These are phyloP conservation scores for Malaclemys terrapin DNA, from an alignment of 2,113 vertebrate genomes.

Conservation along the genomic window DNA sequence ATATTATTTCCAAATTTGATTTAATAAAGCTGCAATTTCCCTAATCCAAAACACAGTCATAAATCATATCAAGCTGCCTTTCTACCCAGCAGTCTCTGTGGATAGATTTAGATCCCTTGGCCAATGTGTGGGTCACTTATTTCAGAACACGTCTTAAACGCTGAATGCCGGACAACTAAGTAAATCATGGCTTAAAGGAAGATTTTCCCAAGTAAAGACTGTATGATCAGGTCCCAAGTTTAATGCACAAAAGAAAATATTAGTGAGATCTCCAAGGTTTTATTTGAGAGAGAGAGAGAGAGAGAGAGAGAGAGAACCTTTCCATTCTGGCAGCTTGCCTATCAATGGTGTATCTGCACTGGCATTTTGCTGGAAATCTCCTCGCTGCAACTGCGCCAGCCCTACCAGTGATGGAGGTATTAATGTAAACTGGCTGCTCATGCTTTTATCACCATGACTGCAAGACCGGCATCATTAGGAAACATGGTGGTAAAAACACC, in stretches of 20 bases:
- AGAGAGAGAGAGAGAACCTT: neutral
- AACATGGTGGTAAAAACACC: neutral
- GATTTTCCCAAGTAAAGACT: neutral
- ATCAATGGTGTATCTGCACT: neutral
- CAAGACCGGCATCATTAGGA: neutral
- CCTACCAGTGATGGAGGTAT: neutral
- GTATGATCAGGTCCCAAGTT: neutral
- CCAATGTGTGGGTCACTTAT: neutral
- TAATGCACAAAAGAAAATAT: neutral
- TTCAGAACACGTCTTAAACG: neutral
- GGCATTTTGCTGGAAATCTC: neutral
- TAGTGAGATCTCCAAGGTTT: neutral
- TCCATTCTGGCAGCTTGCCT: neutral
- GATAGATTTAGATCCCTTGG: neutral
- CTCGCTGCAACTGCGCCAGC: neutral
- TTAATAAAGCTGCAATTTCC: neutral
- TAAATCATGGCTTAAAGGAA: neutral
- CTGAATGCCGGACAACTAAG: neutral
- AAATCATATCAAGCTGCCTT: neutral
- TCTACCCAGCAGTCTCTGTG: neutral
- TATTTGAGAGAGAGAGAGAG: too few relatives aligned
- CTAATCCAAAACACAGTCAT: neutral
- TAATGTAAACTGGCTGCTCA: accelerated
- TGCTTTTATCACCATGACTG: neutral
- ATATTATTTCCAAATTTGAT: neutral